Percentiles rank a stretch among this genome's conserved stretches.
Conservation (phyloP, 2,113 vertebrate species). For the Aegotheles bennettii region DNA sequence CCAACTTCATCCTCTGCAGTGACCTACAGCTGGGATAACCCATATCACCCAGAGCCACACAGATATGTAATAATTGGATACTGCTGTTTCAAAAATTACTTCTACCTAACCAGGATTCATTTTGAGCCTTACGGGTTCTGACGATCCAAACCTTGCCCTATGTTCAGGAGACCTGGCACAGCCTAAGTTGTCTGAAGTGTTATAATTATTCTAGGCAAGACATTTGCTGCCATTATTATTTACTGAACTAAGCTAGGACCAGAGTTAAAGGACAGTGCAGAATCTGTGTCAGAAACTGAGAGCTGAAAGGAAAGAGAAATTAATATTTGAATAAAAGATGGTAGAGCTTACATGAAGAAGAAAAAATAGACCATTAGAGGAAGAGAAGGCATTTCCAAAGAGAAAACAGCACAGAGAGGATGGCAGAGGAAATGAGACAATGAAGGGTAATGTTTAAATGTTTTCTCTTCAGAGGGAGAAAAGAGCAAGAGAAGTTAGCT, state of each 20-base stretch:
- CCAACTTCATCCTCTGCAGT: not conserved
- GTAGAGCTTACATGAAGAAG: not conserved
- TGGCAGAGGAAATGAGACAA: not conserved
- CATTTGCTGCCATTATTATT: not conserved
- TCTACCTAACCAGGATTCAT: not conserved
- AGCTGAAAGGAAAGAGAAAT: not conserved
- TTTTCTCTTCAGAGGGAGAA: not conserved
- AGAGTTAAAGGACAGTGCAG: not conserved
- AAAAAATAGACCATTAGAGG: not conserved
- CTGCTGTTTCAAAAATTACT: not conserved
- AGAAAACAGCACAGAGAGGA: not conserved
- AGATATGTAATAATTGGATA: not conserved
- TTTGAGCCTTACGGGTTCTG: not conserved
- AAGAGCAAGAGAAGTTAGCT: not conserved
- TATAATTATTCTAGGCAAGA: not conserved
- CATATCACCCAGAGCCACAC: not conserved
- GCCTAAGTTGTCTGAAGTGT: not conserved
- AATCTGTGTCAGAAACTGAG: not conserved
- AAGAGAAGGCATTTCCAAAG: not conserved
- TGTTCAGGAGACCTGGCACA: fast-evolving
- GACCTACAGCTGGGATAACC: not conserved
- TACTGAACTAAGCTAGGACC: not conserved
- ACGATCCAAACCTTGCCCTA: not conserved
- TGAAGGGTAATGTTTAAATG: not conserved
- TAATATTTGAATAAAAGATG: not conserved